Evolutionary conservation across 1,140 invertebrate species (phyloP).

Genomic region (Tetragonula clypearis): DNA sequence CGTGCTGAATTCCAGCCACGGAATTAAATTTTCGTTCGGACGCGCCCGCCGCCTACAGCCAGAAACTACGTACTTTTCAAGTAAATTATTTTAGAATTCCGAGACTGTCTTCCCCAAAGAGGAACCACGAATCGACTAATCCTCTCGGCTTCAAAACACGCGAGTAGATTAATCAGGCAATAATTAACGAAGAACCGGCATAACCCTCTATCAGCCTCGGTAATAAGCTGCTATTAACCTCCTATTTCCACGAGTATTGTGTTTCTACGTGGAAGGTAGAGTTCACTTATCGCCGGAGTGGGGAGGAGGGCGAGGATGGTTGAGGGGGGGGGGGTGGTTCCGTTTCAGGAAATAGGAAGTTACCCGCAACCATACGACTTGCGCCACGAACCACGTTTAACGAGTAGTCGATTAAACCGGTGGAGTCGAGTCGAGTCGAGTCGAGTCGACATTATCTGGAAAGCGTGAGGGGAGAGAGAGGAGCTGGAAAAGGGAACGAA

Average conservation of each 20-base stretch:
- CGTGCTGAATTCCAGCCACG: neutral
- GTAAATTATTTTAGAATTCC: neutral
- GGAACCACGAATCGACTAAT: neutral
- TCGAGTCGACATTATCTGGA: slow-evolving; percentile 14
- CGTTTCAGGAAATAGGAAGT: slow-evolving; percentile 33
- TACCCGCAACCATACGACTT: slow-evolving; percentile 26
- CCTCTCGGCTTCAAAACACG: neutral
- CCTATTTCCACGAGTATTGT: slow-evolving; percentile 20
- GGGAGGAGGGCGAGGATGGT: neutral
- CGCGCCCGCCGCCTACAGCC: neutral
- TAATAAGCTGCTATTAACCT: slow-evolving; percentile 27
- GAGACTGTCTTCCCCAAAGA: neutral
- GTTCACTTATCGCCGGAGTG: neutral
- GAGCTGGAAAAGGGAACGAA: neutral
- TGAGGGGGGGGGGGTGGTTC: neutral
- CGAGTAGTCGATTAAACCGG: slow-evolving; percentile 22
- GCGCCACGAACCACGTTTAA: neutral
- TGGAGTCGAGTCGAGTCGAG: too few relatives aligned
- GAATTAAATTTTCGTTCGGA: neutral
- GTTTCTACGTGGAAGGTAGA: too few relatives aligned
- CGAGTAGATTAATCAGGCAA: slow-evolving; percentile 15
- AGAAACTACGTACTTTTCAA: neutral
- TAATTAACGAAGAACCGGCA: slow-evolving; percentile 9
- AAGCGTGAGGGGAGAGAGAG: neutral
- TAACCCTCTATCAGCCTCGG: neutral